A percentile compares a stretch with the other conserved stretches of the same genome.
Conservation (phyloP, 1,140 invertebrate species). For the Samia ricini region DNA sequence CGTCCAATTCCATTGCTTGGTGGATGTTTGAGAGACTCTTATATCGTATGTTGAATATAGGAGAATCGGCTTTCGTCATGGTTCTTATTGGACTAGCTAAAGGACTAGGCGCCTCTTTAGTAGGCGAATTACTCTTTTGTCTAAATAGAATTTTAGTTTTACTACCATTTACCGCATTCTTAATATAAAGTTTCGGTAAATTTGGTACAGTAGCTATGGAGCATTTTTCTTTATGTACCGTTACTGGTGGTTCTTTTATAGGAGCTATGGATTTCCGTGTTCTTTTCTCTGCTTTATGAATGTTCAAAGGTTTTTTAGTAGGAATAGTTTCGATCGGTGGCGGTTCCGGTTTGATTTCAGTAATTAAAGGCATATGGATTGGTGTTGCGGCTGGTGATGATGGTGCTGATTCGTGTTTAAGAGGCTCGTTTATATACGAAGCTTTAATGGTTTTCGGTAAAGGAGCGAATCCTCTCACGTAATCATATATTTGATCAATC, state of each 20-base stretch:
- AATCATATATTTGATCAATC: constrained; percentile 98
- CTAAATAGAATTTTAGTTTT: constrained; percentile 81
- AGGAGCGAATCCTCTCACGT: constrained; percentile 94
- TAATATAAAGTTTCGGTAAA: constrained; percentile 86
- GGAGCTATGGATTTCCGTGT: constrained; percentile 78
- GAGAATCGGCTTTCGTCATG: constrained; percentile 83
- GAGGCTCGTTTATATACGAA: constrained; percentile 79
- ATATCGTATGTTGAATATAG: constrained; percentile 89
- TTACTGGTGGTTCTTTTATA: constrained; percentile 77
- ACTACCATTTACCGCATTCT: constrained; percentile 83
- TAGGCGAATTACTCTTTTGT: constrained; percentile 85
- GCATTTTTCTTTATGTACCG: constrained; percentile 76
- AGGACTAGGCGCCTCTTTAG: constrained; percentile 84
- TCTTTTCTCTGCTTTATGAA: constrained; percentile 82
- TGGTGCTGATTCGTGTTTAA: constrained; percentile 69
- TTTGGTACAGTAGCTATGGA: constrained; percentile 67
- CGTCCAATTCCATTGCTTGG: constrained; percentile 87
- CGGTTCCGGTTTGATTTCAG: constrained; percentile 87
- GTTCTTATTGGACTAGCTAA: constrained; percentile 73
- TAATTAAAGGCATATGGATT: constrained; percentile 78
- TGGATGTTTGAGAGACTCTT: constrained; percentile 89
- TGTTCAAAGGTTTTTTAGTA: constrained; percentile 83
- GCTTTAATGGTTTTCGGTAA: constrained; percentile 89
- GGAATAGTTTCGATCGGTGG: constrained; percentile 95
- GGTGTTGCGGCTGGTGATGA: constrained; percentile 72